phyloP scores from a whole-genome alignment of 2,888 invertebrate genomes.

The Arge pagana region DNA sequence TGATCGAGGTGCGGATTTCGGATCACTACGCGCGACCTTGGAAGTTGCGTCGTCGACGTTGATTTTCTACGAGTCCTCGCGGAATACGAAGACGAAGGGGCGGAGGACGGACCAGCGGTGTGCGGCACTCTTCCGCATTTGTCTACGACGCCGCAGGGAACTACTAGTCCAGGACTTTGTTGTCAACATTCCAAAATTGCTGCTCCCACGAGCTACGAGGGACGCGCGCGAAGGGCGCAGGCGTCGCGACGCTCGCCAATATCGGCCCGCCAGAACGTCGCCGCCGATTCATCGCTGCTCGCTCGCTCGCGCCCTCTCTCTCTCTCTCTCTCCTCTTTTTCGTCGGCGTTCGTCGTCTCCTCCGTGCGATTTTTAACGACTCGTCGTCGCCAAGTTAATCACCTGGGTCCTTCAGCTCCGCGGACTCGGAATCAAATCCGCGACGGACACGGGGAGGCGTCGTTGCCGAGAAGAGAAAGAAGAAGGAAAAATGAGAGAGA shows the following conservation, averaged over 20 bases:
- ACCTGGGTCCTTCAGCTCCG: too few relatives aligned
- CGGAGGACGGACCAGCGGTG: background rate
- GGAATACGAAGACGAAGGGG: background rate
- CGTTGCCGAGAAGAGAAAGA: too few relatives aligned
- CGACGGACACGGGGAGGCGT: too few relatives aligned
- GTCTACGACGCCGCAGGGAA: background rate
- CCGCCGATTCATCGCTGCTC: slow-evolving; percentile 28
- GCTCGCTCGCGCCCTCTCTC: background rate
- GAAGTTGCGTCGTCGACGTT: background rate
- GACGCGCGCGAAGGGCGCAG: slow-evolving; percentile 34
- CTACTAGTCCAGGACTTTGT: slow-evolving; percentile 30
- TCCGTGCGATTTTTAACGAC: background rate
- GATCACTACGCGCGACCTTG: too few relatives aligned
- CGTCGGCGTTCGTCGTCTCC: background rate
- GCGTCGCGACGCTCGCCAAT: slow-evolving; percentile 43
- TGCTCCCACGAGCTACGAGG: slow-evolving; percentile 20
- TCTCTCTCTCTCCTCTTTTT: too few relatives aligned
- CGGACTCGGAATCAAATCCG: too few relatives aligned
- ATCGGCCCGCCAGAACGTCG: slow-evolving; percentile 46
- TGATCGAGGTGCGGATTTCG: background rate
- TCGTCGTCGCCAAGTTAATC: background rate
- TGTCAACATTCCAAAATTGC: slow-evolving; percentile 49
- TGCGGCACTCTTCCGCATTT: background rate
- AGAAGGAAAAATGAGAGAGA: too few relatives aligned
- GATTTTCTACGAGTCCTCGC: background rate